Base-by-base conservation (phyloP, 2,113 vertebrate genomes). In the Ailurus styani region DNA sequence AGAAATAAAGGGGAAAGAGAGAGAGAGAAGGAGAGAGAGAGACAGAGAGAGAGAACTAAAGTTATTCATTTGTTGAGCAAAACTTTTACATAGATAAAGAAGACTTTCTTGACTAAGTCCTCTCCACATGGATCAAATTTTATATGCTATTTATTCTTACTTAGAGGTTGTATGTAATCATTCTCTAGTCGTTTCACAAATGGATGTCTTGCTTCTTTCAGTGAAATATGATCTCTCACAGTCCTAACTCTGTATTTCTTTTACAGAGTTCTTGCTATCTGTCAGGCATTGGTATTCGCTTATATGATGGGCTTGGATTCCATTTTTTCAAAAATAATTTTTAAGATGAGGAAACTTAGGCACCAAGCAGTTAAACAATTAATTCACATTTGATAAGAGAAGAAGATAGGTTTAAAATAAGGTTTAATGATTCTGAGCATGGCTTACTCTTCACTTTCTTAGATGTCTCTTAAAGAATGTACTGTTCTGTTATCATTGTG, bases 51-150 rank as follows among this genome's bases (percentile, higher is more conserved):
- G 14, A 95, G 66, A 95, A 84, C 52, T 95, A 93, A 94, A 97
- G 95, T 79, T 98, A 98, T 89, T 97, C 90, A 90, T 91, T 82
- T 70, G 37, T 64, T 95, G 96, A 98, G 77, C 91, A 77, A 96
- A 55, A 86, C 34, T 31, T 98, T 52, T 52, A 68, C 5, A 37
- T 3, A 45, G 57, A 88, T 64, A 60, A 87, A 84, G 73, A 94
- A 8, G 11, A 72, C 55, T 86, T 91, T 34, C 14, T 70, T 55
- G 54, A 55, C 54, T 79, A 95, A 87, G 54, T 47, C 29, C 29
- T 91, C 31, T 95, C 87, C 29, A 45, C 18, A 34, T 12, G 7
- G 55, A 75, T 94, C 60, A 55, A 40, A 93, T 96, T 87, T 75
- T 52, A 55, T 60, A n/a, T 55, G 47, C 27, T 90, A 62, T 60